These are phyloP conservation scores for Cephus pygmeus DNA, from an alignment of 2,888 invertebrate species.

Conservation along the genomic window DNA sequence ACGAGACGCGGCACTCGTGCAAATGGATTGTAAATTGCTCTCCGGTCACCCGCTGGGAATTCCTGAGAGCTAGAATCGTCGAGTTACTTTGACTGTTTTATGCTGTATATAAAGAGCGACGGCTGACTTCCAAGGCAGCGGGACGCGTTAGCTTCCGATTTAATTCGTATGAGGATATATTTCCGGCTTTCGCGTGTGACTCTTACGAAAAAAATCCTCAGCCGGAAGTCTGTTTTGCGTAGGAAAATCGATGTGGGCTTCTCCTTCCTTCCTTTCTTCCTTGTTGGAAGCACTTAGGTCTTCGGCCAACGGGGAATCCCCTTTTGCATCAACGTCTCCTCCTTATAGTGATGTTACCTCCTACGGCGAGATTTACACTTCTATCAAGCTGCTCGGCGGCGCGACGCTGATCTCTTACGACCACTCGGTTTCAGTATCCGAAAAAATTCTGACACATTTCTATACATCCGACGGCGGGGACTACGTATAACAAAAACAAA, in stretches of 20 bases:
- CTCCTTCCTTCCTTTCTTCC: not conserved
- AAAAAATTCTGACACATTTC: slow-evolving; percentile 25
- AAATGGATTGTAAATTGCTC: not conserved
- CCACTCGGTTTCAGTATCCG: not conserved
- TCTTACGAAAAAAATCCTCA: not conserved
- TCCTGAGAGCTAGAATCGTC: not conserved
- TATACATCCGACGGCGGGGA: slow-evolving; percentile 25
- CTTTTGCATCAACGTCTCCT: not conserved
- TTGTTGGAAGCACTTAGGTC: not conserved
- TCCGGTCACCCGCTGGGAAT: not conserved
- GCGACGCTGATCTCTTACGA: not conserved
- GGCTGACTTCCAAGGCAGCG: not conserved
- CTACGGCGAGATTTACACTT: not conserved
- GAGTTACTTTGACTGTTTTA: not conserved
- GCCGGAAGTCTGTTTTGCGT: not conserved
- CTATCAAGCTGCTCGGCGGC: not conserved
- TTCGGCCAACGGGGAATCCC: not conserved
- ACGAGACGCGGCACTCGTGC: not conserved
- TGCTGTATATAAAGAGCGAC: not conserved
- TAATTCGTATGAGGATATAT: not conserved
- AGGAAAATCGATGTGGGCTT: not conserved
- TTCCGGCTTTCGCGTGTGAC: not conserved
- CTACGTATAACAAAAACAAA: slow-evolving; percentile 49
- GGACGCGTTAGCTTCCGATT: not conserved
- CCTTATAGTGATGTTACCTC: not conserved